A percentile compares a stretch with the other conserved stretches of the same genome.
Evolutionary conservation across 64 coral and sea anemone species (phyloP).

Genomic region (Pocillopora damicornis): DNA sequence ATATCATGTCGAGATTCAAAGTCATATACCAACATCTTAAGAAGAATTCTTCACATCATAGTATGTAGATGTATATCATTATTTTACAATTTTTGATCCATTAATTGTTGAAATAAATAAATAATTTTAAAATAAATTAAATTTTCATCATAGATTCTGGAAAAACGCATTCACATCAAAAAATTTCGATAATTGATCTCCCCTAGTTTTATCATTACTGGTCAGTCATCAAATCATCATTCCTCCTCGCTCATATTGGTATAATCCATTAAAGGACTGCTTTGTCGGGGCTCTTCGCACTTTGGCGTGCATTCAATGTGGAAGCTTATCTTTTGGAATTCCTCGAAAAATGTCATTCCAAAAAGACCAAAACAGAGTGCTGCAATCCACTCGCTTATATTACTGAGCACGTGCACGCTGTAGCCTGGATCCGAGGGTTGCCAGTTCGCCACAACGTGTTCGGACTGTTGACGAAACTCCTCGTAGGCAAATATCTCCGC

Average conservation of each 20-base stretch:
- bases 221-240: background rate
- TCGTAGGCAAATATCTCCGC: conserved; percentile 86
- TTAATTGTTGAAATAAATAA: too few species aligned
- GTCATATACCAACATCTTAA: too few species aligned
- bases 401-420: conserved; percentile 88
- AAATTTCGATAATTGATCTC: background rate
- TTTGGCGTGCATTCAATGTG: conserved; percentile 69
- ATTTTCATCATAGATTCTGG: too few species aligned
- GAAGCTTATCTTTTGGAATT: conserved; percentile 75
- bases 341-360: conserved; percentile 82
- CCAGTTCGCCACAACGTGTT: conserved; percentile 82
- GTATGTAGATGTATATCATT: too few species aligned
- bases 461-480: conserved; percentile 69
- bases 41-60: too few species aligned
- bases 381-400: conserved; percentile 81
- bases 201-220: background rate
- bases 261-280: conserved; percentile 6
- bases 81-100: too few species aligned
- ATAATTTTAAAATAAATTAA: too few species aligned
- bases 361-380: conserved; percentile 81
- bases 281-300: background rate
- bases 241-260: background rate
- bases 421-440: conserved; percentile 91
- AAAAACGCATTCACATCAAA: too few species aligned
- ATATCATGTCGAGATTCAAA: too few species aligned